These are phyloP conservation scores for Psittacara wagleri DNA, from an alignment of 2,113 vertebrate species.

Conservation along the genomic window DNA sequence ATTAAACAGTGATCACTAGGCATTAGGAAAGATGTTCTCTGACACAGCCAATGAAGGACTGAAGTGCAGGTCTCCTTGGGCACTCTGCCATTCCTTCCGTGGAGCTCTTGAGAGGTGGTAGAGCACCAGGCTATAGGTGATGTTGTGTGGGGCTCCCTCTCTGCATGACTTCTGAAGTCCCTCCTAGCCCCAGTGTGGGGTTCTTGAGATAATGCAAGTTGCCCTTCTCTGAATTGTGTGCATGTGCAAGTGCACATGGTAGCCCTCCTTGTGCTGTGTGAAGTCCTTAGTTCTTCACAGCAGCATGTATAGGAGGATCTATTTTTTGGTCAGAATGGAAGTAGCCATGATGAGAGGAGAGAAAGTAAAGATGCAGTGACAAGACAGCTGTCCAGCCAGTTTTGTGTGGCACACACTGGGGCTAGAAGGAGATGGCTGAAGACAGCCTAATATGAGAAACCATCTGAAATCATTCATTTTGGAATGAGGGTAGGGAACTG, in stretches of 20 bases:
- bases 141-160: not conserved
- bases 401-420: not conserved
- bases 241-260: not conserved
- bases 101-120: too few species aligned
- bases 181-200: not conserved
- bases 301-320: not conserved
- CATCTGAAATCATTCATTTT: not conserved
- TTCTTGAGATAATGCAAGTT: not conserved
- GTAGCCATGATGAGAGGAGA: not conserved
- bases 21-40: not conserved
- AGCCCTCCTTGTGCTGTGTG: not conserved
- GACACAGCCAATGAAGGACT: not conserved
- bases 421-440: not conserved
- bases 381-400: not conserved
- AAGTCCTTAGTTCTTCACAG: not conserved
- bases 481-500: not conserved
- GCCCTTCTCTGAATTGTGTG: not conserved
- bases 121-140: not conserved
- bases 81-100: not conserved
- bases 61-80: not conserved
- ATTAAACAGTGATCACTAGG: not conserved
- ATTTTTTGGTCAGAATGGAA: not conserved
- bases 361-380: not conserved
- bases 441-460: not conserved
- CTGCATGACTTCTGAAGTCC: not conserved